Evolutionary conservation across 2,888 invertebrate species (phyloP).

Genomic region (Crematogaster levior): DNA sequence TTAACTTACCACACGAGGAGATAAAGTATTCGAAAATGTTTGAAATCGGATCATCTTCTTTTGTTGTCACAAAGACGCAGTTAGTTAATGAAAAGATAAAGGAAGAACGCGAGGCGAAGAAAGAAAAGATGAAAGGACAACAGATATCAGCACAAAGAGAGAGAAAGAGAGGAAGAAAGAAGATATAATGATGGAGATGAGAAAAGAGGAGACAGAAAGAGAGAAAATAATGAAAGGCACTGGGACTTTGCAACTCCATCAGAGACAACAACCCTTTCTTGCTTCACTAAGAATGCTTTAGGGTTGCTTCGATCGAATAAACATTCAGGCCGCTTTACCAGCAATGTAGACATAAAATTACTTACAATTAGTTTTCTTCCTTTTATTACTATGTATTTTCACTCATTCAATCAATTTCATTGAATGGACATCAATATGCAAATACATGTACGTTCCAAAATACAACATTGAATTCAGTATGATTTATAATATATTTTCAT

Average conservation of each 20-base stretch:
- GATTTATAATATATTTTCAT: neutral
- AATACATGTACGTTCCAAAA: neutral
- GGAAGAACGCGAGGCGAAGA: constrained; percentile 16
- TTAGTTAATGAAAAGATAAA: constrained; percentile 75
- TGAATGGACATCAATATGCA: neutral
- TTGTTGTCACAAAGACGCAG: constrained; percentile 65
- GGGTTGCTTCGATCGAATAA: constrained; percentile 48
- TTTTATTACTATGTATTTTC: neutral
- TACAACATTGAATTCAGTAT: neutral
- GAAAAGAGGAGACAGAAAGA: constrained; percentile 20
- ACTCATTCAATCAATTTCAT: neutral
- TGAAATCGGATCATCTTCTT: constrained; percentile 67
- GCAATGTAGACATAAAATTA: constrained; percentile 44
- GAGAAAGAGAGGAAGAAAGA: constrained; percentile 59
- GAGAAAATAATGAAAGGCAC: constrained; percentile 17
- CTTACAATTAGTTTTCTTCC: neutral
- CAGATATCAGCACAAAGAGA: neutral
- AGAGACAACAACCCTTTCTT: constrained; percentile 64
- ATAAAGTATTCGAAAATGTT: constrained; percentile 69
- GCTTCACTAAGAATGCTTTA: constrained; percentile 21
- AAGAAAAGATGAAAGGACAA: constrained; percentile 2
- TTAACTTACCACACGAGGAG: constrained; percentile 59
- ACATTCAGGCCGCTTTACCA: constrained; percentile 61
- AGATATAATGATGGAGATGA: neutral
- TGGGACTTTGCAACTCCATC: constrained; percentile 64